A percentile compares a stretch with the other conserved stretches of the same genome.
These are phyloP conservation scores for Dichetophora obliterata DNA, from an alignment of 2,888 invertebrate genomes.

Conservation along the genomic window DNA sequence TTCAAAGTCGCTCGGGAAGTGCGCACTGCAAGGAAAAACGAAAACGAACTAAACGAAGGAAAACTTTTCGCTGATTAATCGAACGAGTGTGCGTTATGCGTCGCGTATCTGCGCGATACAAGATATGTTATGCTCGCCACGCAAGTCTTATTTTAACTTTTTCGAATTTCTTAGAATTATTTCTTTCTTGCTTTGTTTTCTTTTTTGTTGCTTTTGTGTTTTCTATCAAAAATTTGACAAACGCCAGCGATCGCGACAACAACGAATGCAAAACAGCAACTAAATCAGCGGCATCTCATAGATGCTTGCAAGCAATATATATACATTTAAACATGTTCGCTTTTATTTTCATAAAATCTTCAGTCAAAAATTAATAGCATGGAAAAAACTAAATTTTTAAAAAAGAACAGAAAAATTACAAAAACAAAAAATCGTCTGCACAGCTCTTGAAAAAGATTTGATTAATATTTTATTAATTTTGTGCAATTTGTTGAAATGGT, in stretches of 20 bases:
- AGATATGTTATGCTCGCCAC: not conserved
- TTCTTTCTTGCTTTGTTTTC: not conserved
- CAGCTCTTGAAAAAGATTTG: too few species aligned
- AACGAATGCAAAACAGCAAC: not conserved
- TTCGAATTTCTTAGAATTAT: not conserved
- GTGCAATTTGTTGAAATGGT: too few species aligned
- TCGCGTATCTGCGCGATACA: not conserved
- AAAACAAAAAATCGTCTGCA: too few species aligned
- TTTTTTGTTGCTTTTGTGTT: not conserved
- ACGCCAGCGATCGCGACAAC: not conserved
- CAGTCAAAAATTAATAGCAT: too few species aligned
- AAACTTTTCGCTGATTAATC: constrained; percentile 21
- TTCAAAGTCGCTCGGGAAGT: constrained; percentile 5
- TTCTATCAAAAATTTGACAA: not conserved
- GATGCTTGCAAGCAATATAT: too few species aligned
- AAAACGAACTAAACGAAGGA: constrained; percentile 31
- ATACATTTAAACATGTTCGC: too few species aligned
- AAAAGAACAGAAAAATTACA: too few species aligned
- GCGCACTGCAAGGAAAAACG: constrained; percentile 18
- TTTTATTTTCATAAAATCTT: too few species aligned
- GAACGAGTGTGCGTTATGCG: constrained; percentile 21
- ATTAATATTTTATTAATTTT: too few species aligned
- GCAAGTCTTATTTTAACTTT: not conserved
- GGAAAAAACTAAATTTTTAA: too few species aligned
- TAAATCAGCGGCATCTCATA: too few species aligned